Evolutionary conservation across 2,113 vertebrate genomes (phyloP).

Genomic region (Gambusia holbrooki): DNA sequence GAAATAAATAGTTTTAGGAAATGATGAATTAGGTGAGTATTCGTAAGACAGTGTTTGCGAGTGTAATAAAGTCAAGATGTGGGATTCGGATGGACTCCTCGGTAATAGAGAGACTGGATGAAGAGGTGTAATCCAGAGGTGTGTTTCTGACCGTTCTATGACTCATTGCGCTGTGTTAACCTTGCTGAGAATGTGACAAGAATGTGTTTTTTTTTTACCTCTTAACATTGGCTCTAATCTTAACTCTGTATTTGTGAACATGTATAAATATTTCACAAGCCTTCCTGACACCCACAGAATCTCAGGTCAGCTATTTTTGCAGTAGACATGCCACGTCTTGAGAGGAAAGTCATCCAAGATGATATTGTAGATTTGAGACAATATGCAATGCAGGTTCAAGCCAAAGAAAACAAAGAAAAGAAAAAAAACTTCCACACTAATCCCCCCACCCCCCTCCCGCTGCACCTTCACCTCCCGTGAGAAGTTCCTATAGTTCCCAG

Average conservation of each 20-base stretch:
- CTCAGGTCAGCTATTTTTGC: slow-evolving; percentile 30
- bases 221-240: slow-evolving; percentile 8
- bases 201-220: too few species aligned
- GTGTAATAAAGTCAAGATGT: not conserved
- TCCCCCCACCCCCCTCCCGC: slow-evolving; percentile 28
- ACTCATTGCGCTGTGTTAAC: not conserved
- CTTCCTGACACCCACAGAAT: slow-evolving; percentile 37
- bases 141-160: not conserved
- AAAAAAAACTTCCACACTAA: slow-evolving; percentile 15
- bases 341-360: slow-evolving; percentile 18
- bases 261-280: not conserved
- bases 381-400: slow-evolving; percentile 29
- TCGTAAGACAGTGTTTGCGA: not conserved
- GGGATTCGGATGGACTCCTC: not conserved
- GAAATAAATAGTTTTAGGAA: not conserved
- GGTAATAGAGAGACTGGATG: too few species aligned
- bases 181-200: not conserved
- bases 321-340: slow-evolving; percentile 31
- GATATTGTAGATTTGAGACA: slow-evolving; percentile 56
- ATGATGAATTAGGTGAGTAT: not conserved
- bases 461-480: slow-evolving; percentile 58
- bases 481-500: slow-evolving; percentile 78
- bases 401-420: slow-evolving; percentile 10
- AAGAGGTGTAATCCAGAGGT: not conserved
- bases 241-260: slow-evolving; percentile 19